phyloP scores from a whole-genome alignment of 2,888 invertebrate species.

The Steinernema scapterisci region DNA sequence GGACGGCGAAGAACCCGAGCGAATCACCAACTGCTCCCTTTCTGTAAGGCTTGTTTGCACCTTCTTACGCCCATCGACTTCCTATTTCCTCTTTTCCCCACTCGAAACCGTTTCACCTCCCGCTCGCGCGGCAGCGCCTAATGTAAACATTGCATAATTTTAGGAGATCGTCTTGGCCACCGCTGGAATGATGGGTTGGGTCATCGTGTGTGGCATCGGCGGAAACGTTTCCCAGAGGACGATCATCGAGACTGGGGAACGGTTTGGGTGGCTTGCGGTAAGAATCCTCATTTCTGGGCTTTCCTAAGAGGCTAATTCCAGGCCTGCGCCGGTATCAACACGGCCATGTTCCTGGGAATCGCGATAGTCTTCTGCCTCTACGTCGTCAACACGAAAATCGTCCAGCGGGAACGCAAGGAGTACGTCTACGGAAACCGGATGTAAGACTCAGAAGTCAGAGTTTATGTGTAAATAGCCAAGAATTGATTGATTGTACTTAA shows the following conservation, averaged over 20 bases:
- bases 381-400: slow-evolving; percentile 63
- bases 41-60: slow-evolving; percentile 51
- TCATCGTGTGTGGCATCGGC: slow-evolving; percentile 65
- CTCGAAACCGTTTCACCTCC: background rate
- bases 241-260: slow-evolving; percentile 65
- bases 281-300: no score
- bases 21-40: slow-evolving; percentile 61
- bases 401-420: slow-evolving; percentile 47
- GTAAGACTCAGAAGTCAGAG: background rate
- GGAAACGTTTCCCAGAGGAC: slow-evolving; percentile 64
- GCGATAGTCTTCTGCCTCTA: slow-evolving; percentile 59
- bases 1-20: slow-evolving; percentile 52
- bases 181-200: slow-evolving; percentile 66
- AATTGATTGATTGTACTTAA: no score
- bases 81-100: background rate
- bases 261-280: slow-evolving; percentile 65
- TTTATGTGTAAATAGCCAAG: no score
- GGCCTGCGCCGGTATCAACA: slow-evolving; percentile 63
- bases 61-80: no score
- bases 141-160: slow-evolving; percentile 36
- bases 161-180: slow-evolving; percentile 65
- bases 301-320: background rate
- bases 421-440: background rate
- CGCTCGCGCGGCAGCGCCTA: background rate
- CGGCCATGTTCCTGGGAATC: slow-evolving; percentile 62